phyloP scores from a whole-genome alignment of 1,140 invertebrate genomes.

The Drosophila nannoptera region DNA sequence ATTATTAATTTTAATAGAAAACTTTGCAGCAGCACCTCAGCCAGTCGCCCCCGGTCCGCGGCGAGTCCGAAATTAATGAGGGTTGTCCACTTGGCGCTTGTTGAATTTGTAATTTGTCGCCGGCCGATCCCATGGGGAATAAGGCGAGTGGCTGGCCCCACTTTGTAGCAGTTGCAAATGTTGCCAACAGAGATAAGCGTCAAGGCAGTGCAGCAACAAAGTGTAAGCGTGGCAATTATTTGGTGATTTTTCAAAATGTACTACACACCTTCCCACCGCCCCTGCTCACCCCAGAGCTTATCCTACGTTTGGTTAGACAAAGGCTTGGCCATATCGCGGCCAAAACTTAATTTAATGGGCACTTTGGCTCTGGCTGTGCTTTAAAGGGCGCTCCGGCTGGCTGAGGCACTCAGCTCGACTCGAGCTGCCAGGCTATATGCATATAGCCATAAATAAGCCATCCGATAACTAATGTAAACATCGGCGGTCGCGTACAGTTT shows the following conservation, averaged over 20 bases:
- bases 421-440: slow-evolving; percentile 17
- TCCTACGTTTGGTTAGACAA: slow-evolving; percentile 48
- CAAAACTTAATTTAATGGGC: slow-evolving; percentile 74
- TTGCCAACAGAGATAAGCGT: slow-evolving; percentile 66
- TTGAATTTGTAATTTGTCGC: slow-evolving; percentile 77
- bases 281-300: neutral
- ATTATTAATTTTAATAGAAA: slow-evolving; percentile 78
- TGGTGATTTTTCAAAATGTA: slow-evolving; percentile 69
- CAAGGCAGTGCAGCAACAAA: slow-evolving; percentile 65
- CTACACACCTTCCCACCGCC: neutral
- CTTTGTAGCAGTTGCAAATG: slow-evolving; percentile 57
- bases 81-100: slow-evolving; percentile 77
- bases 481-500: slow-evolving; percentile 54
- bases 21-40: slow-evolving; percentile 40
- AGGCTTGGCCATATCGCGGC: slow-evolving; percentile 70
- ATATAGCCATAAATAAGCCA: slow-evolving; percentile 64
- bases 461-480: slow-evolving; percentile 77
- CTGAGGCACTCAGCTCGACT: slow-evolving; percentile 58
- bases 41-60: neutral
- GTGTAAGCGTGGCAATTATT: slow-evolving; percentile 75
- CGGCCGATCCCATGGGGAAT: slow-evolving; percentile 67
- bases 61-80: slow-evolving; percentile 67
- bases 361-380: slow-evolving; percentile 57
- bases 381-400: slow-evolving; percentile 43
- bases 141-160: slow-evolving; percentile 25